These are phyloP conservation scores for Alaudala cheleensis DNA, from an alignment of 2,113 vertebrate genomes.

Conservation along the genomic window DNA sequence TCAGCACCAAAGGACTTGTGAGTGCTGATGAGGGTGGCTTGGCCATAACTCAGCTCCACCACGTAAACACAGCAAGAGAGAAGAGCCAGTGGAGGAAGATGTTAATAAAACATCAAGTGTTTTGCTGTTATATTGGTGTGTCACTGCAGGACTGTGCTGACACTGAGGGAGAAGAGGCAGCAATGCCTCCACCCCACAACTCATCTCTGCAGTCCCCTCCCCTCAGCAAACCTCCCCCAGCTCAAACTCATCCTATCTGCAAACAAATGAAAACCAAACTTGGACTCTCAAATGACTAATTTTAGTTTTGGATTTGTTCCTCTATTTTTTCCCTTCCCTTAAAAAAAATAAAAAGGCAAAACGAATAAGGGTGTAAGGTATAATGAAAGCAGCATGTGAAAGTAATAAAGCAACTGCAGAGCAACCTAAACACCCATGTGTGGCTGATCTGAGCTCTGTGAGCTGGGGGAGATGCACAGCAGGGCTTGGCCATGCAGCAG, in stretches of 20 bases:
- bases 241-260: background rate
- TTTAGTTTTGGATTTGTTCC: slow-evolving; percentile 36
- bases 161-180: background rate
- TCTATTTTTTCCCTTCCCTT: background rate
- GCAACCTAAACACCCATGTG: background rate
- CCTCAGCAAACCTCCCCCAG: background rate
- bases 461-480: background rate
- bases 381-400: slow-evolving; percentile 63
- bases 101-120: background rate
- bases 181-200: background rate
- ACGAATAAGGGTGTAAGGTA: background rate
- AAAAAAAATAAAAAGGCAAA: background rate
- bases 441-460: background rate
- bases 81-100: background rate
- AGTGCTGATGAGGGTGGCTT: background rate
- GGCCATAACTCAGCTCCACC: background rate
- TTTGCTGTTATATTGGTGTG: accelerated
- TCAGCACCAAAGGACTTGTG: background rate
- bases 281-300: slow-evolving; percentile 9
- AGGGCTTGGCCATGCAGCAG: background rate
- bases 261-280: slow-evolving; percentile 33
- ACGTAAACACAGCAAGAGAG: background rate
- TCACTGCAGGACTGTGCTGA: accelerated
- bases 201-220: background rate
- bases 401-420: slow-evolving; percentile 27